Evolutionary conservation across 2,113 vertebrate genomes (phyloP).

Genomic region (Toxostoma redivivum): DNA sequence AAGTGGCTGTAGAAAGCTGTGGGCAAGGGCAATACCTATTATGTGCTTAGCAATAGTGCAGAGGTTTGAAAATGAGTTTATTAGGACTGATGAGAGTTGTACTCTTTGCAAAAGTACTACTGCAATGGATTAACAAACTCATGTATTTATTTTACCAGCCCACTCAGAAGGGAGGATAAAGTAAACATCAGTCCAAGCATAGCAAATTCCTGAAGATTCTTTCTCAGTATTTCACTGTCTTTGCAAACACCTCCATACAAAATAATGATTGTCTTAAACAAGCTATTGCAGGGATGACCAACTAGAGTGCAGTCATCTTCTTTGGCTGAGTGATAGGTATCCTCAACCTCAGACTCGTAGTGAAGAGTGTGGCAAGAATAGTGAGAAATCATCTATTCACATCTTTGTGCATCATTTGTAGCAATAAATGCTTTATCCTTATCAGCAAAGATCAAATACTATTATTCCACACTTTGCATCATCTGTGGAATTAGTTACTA

Average conservation of each 20-base stretch:
- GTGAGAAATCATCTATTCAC: neutral
- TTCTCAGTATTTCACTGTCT: neutral
- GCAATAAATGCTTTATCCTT: neutral
- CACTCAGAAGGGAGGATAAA: neutral
- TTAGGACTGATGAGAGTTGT: neutral
- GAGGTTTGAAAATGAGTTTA: slow-evolving; percentile 3
- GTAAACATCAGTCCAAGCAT: neutral
- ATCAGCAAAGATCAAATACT: neutral
- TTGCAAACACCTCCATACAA: neutral
- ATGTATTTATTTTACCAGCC: neutral
- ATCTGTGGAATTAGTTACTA: neutral
- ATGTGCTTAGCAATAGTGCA: neutral
- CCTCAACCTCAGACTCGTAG: neutral
- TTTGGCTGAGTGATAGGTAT: neutral
- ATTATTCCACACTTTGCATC: neutral
- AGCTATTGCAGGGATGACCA: neutral
- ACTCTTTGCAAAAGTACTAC: neutral
- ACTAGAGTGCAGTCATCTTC: neutral
- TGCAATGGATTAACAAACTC: neutral
- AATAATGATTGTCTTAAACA: neutral
- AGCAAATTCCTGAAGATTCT: neutral
- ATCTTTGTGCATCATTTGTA: neutral
- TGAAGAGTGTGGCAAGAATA: neutral
- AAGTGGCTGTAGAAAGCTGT: slow-evolving; percentile 5
- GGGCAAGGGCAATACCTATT: neutral